Conservation (phyloP, 2,888 invertebrate genomes). For the Hyles lineata region DNA sequence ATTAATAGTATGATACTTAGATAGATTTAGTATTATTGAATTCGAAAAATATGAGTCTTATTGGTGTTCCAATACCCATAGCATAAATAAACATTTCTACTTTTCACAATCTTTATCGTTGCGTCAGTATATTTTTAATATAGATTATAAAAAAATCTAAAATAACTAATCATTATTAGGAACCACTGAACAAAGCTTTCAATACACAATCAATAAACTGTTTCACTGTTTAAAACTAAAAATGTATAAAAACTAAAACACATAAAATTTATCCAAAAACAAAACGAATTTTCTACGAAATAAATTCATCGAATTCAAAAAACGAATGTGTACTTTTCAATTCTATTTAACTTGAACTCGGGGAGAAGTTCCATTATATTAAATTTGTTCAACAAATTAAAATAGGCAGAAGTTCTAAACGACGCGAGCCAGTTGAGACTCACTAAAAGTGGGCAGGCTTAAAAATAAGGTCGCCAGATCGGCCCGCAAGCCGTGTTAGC, state of each 20-base stretch:
- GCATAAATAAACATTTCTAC: too few species aligned
- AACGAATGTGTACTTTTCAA: constrained; percentile 26
- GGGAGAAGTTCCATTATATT: constrained; percentile 44
- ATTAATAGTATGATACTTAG: too few species aligned
- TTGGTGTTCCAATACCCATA: too few species aligned
- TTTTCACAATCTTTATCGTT: too few species aligned
- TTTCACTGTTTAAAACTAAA: too few species aligned
- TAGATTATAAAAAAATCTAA: too few species aligned
- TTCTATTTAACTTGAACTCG: constrained; percentile 27
- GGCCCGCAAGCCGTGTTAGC: constrained; percentile 60
- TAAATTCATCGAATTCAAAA: constrained; percentile 10
- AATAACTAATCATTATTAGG: not conserved
- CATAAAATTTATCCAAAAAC: not conserved
- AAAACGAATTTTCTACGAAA: constrained; percentile 12
- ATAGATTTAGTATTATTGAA: too few species aligned
- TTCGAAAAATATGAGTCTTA: too few species aligned
- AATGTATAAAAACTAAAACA: not conserved
- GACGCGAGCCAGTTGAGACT: constrained; percentile 48
- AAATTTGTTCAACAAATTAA: constrained; percentile 49
- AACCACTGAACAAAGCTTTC: not conserved
- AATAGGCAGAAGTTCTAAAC: constrained; percentile 40
- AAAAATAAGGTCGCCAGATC: constrained; percentile 54
- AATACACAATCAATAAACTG: too few species aligned
- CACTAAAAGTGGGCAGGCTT: constrained; percentile 55
- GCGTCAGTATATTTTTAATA: too few species aligned